Evolutionary conservation across 2,888 invertebrate species (phyloP).

Genomic region (Cephus rjabovi): DNA sequence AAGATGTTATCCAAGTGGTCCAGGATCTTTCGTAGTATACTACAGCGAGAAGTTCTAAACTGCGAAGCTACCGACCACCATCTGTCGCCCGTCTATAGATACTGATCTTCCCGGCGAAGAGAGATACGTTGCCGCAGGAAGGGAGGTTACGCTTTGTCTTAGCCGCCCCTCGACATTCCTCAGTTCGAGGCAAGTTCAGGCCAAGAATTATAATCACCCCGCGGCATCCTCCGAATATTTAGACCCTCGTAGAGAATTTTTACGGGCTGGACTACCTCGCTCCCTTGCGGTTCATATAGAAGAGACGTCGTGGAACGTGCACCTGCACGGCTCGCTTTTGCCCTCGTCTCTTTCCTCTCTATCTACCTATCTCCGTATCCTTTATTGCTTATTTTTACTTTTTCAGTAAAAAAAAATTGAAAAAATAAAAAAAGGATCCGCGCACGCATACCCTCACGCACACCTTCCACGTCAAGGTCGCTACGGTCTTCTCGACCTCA

Average conservation of each 20-base stretch:
- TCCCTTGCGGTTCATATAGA: background rate
- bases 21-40: background rate
- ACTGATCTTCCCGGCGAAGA: slow-evolving; percentile 49
- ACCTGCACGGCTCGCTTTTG: background rate
- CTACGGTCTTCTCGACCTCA: background rate
- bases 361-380: background rate
- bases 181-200: slow-evolving; percentile 43
- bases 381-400: background rate
- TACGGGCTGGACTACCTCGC: slow-evolving; percentile 24
- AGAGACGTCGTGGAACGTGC: background rate
- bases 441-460: background rate
- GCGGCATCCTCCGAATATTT: slow-evolving; percentile 48
- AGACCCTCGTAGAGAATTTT: slow-evolving; percentile 42
- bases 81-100: slow-evolving; percentile 54
- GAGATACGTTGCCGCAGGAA: slow-evolving; percentile 23
- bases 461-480: background rate
- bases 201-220: slow-evolving; percentile 52
- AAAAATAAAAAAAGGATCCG: background rate
- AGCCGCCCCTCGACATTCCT: slow-evolving; percentile 53
- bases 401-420: background rate
- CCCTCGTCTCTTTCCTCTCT: background rate
- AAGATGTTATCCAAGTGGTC: background rate
- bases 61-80: slow-evolving; percentile 50
- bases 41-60: background rate
- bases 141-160: slow-evolving; percentile 47